A percentile compares a stretch with the other conserved stretches of the same genome.
Conservation (phyloP, 92 coral and sea anemone genomes). For the Heliopora coerulea region DNA sequence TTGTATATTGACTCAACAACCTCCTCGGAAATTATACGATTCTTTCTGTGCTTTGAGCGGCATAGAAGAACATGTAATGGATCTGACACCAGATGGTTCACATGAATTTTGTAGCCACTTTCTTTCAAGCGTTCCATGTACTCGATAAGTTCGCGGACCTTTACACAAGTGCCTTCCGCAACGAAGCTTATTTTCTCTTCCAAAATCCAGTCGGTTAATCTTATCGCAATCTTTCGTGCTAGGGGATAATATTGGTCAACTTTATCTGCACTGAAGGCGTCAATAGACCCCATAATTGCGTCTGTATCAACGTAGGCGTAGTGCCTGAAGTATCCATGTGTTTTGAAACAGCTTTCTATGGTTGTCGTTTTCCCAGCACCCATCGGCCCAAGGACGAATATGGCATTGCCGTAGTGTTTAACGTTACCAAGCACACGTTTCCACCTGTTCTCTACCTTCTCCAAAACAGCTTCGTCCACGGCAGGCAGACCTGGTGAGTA, state of each 20-base stretch:
- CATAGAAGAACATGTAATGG: conserved; percentile 63
- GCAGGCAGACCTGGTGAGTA: not conserved
- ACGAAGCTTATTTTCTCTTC: conserved; percentile 86
- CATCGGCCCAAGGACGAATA: conserved; percentile 95
- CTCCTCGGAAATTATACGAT: conserved; percentile 76
- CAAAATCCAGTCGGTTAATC: conserved; percentile 96
- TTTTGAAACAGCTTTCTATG: conserved; percentile 76
- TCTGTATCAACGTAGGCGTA: conserved; percentile 96
- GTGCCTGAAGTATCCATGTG: conserved; percentile 64
- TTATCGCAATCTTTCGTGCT: conserved; percentile 84
- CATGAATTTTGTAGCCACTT: conserved; percentile 76
- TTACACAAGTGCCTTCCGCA: conserved; percentile 98
- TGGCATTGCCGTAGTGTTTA: conserved; percentile 74
- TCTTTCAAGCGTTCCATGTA: conserved; percentile 81
- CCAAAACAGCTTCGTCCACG: conserved; percentile 43
- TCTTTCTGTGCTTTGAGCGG: conserved; percentile 74
- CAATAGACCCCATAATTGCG: conserved; percentile 91
- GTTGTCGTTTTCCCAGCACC: conserved; percentile 95
- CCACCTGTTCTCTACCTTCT: conserved; percentile 78
- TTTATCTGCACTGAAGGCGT: conserved; percentile 76
- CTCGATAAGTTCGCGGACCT: conserved; percentile 75
- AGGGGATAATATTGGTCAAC: conserved; percentile 89
- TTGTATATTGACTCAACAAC: conserved; percentile 75
- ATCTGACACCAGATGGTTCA: conserved; percentile 70
- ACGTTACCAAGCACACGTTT: conserved; percentile 72